Evolutionary conservation across 1,140 invertebrate species (phyloP).

Genomic region (Eurosta solidaginis): DNA sequence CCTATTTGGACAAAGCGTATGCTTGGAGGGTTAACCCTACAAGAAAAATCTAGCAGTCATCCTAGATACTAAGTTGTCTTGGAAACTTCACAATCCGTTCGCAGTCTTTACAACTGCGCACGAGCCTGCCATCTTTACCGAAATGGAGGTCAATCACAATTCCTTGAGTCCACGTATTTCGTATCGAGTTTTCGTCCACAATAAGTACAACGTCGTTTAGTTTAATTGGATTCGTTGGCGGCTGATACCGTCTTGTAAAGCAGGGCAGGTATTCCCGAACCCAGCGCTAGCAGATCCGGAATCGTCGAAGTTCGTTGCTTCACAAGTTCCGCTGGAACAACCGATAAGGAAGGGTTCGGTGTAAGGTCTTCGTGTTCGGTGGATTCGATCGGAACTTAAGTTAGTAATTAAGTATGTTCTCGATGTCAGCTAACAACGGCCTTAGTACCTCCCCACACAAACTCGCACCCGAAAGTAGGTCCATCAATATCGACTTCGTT

Average conservation of each 20-base stretch:
- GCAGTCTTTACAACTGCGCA: background rate
- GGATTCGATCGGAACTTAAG: background rate
- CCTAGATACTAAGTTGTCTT: too few species aligned
- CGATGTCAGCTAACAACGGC: background rate
- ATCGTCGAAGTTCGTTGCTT: background rate
- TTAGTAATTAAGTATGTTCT: background rate
- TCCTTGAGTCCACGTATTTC: background rate
- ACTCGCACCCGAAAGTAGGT: background rate
- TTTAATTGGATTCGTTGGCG: background rate
- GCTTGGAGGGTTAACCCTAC: too few species aligned
- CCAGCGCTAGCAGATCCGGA: background rate
- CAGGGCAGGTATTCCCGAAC: background rate
- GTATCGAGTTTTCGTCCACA: background rate
- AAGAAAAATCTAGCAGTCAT: too few species aligned
- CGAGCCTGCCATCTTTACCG: background rate
- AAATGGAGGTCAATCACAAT: background rate
- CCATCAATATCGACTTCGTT: slow-evolving; percentile 28
- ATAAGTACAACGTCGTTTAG: background rate
- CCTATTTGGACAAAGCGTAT: too few species aligned
- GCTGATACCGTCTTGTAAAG: background rate
- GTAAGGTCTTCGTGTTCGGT: too few species aligned
- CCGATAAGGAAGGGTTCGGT: background rate
- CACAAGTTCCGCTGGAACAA: background rate
- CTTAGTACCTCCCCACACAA: background rate
- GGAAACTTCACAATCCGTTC: too few species aligned